These are phyloP conservation scores for Neodiprion virginianus DNA, from an alignment of 1,140 invertebrate species.

Conservation along the genomic window DNA sequence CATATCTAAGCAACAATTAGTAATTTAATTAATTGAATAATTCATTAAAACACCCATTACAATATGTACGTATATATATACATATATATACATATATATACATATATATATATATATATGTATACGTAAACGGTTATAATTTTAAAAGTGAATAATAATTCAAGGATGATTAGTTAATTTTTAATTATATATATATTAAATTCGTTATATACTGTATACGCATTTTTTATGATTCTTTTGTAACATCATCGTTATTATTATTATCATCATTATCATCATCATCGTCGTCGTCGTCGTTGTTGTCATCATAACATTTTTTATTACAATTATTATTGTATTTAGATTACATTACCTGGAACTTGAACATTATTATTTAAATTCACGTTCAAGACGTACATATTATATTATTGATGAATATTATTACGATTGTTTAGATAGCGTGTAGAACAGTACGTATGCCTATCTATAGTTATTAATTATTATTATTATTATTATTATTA, in stretches of 20 bases:
- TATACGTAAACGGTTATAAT: not conserved
- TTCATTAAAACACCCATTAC: not conserved
- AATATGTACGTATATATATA: not conserved
- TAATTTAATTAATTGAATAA: conserved; percentile 60
- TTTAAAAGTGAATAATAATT: not conserved
- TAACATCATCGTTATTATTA: conserved; percentile 43
- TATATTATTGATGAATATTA: too few species aligned
- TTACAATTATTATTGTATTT: conserved; percentile 56
- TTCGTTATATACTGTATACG: too few species aligned
- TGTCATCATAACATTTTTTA: conserved; percentile 33
- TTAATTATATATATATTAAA: too few species aligned
- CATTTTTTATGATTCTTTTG: too few species aligned
- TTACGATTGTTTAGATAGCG: conserved; percentile 58
- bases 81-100: not conserved
- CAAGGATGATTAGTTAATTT: too few species aligned
- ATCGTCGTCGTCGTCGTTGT: conserved; percentile 21
- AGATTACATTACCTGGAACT: conserved; percentile 46
- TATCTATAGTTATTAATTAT: conserved; percentile 60
- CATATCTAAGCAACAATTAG: conserved; percentile 60
- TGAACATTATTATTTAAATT: conserved; percentile 60
- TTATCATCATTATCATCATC: conserved; percentile 54
- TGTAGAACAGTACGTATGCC: conserved; percentile 58
- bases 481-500: conserved; percentile 30
- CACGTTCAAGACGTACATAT: conserved; percentile 49
- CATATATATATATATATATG: not conserved